phyloP scores from a whole-genome alignment of 2,888 invertebrate genomes.

The Hypolimnas misippus region DNA sequence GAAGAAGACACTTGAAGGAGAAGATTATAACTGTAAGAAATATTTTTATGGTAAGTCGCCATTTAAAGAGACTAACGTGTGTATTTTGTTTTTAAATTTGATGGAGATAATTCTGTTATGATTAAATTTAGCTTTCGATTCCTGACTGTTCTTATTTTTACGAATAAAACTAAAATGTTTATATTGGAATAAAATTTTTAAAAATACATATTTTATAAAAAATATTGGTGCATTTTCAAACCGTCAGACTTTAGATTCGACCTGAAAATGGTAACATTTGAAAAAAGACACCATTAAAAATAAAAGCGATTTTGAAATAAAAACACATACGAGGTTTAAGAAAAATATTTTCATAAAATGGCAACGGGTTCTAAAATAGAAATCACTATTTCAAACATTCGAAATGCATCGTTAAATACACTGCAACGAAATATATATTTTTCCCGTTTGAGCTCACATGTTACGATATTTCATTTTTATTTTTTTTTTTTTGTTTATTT shows the following conservation, averaged over 20 bases:
- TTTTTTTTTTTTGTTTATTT: too few relatives aligned
- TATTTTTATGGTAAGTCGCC: too few relatives aligned
- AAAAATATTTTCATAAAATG: background rate
- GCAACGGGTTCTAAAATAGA: background rate
- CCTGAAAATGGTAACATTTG: background rate
- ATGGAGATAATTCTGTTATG: too few relatives aligned
- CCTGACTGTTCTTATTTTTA: too few relatives aligned
- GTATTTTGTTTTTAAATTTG: too few relatives aligned
- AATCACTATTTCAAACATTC: constrained; percentile 1
- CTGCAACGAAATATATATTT: background rate
- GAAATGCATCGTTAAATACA: background rate
- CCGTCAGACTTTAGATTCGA: background rate
- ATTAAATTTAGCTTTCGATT: too few relatives aligned
- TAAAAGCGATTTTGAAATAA: constrained; percentile 1
- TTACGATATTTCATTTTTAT: background rate
- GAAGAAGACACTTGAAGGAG: too few relatives aligned
- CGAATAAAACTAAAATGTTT: background rate
- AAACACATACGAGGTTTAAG: background rate
- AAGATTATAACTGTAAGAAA: too few relatives aligned
- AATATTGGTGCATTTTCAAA: background rate
- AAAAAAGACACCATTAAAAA: background rate
- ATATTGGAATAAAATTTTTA: background rate
- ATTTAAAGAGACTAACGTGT: too few relatives aligned
- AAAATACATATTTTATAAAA: background rate
- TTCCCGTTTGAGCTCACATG: background rate